These are phyloP conservation scores for Epinephelus awoara DNA, from an alignment of 2,797 vertebrate genomes.

Conservation along the genomic window DNA sequence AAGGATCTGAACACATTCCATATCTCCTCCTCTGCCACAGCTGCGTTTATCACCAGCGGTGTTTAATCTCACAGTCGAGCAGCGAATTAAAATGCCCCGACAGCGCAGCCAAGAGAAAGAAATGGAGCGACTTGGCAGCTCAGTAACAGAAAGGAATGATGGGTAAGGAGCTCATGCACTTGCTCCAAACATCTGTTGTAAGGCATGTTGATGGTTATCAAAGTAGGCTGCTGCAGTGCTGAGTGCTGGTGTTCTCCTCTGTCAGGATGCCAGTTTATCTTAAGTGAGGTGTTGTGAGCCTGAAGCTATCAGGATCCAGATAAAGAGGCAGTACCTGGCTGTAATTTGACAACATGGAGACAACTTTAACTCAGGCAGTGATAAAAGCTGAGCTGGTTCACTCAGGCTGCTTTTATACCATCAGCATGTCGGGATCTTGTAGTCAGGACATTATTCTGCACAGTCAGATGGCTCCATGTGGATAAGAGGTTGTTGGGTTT, in stretches of 20 bases:
- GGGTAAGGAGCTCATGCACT: slow-evolving; percentile 4
- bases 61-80: slow-evolving; percentile 31
- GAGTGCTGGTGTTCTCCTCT: slow-evolving; percentile 9
- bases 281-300: background rate
- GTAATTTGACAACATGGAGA: background rate
- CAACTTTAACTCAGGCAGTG: background rate
- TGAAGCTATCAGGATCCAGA: background rate
- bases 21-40: slow-evolving; percentile 48
- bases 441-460: background rate
- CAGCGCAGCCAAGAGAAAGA: slow-evolving; percentile 20
- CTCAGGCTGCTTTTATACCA: background rate
- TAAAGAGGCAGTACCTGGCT: background rate
- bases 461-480: background rate
- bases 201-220: background rate
- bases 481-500: background rate
- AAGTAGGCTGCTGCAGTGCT: slow-evolving; percentile 3
- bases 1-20: slow-evolving; percentile 24
- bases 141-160: background rate
- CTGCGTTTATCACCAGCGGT: slow-evolving; percentile 52
- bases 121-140: slow-evolving; percentile 11
- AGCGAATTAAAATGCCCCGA: slow-evolving; percentile 11
- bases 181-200: slow-evolving; percentile 57
- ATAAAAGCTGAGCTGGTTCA: background rate
- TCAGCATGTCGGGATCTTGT: background rate
- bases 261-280: slow-evolving; percentile 16